Percentiles rank a stretch among this genome's conserved stretches.
phyloP scores from a whole-genome alignment of 2,888 invertebrate genomes.

The Cheilosia vernalis region DNA sequence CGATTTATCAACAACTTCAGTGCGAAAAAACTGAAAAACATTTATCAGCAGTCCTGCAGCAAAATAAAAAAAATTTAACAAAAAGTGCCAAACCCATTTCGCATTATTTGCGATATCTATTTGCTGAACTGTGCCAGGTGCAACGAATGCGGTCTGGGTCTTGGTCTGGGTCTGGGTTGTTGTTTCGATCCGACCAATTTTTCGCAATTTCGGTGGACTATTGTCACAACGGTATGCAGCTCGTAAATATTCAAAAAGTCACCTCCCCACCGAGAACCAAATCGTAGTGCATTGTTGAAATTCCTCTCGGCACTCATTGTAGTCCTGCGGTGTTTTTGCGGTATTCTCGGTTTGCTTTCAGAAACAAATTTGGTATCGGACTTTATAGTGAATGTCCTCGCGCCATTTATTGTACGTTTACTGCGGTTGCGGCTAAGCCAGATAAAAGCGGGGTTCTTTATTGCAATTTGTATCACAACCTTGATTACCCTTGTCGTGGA shows the following conservation, averaged over 20 bases:
- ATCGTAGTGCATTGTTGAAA: slow-evolving; percentile 25
- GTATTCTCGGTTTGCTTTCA: background rate
- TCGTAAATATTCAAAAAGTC: slow-evolving; percentile 49
- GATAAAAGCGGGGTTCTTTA: slow-evolving; percentile 21
- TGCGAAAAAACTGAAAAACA: slow-evolving; percentile 1
- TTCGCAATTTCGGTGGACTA: slow-evolving; percentile 37
- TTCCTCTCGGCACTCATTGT: slow-evolving; percentile 22
- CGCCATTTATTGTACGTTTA: slow-evolving; percentile 39
- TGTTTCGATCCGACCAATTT: slow-evolving; percentile 22
- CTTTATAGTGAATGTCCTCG: slow-evolving; percentile 56
- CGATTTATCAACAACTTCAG: background rate
- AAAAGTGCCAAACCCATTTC: background rate
- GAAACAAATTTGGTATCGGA: slow-evolving; percentile 17
- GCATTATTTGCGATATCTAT: slow-evolving; percentile 14
- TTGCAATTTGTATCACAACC: background rate
- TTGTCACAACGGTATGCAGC: background rate
- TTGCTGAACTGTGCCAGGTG: slow-evolving; percentile 21
- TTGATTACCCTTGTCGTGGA: background rate
- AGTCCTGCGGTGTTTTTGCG: background rate
- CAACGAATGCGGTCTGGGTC: slow-evolving; percentile 13
- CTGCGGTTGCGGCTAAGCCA: slow-evolving; percentile 31
- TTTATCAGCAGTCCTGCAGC: slow-evolving; percentile 34
- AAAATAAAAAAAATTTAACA: background rate
- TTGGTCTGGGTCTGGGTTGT: background rate
- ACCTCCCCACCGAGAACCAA: background rate